Percentiles rank a stretch among this genome's conserved stretches.
phyloP scores from a whole-genome alignment of 2,113 vertebrate genomes.

The Calypte anna region DNA sequence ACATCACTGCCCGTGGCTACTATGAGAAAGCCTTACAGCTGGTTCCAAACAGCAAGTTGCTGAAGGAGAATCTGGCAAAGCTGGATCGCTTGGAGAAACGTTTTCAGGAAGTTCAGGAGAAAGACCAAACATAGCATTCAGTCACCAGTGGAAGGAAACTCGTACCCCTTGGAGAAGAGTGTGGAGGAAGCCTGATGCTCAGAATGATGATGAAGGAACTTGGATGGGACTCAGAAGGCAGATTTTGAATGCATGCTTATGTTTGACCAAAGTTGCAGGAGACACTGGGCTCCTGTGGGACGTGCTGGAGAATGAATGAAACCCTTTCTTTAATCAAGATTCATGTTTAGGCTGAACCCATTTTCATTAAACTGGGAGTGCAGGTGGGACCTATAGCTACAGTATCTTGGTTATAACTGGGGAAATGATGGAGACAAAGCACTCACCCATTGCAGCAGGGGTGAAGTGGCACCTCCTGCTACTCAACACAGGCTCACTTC shows the following conservation, averaged over 20 bases:
- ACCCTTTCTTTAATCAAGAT: constrained; percentile 24
- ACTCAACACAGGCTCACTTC: background rate
- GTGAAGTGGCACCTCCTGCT: background rate
- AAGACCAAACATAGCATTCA: constrained; percentile 60
- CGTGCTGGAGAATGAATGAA: constrained; percentile 12
- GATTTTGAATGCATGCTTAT: background rate
- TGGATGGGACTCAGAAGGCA: background rate
- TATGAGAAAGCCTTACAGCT: constrained; percentile 90
- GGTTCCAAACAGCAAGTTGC: constrained; percentile 89
- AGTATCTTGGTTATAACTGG: background rate
- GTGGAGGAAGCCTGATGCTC: background rate
- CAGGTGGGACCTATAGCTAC: background rate
- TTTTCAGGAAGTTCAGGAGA: constrained; percentile 75
- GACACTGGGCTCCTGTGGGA: background rate
- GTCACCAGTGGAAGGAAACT: background rate
- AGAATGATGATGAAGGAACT: background rate
- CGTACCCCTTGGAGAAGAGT: background rate
- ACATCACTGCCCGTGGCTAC: constrained; percentile 87
- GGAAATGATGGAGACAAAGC: background rate
- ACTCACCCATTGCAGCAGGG: background rate
- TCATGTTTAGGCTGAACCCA: constrained; percentile 13
- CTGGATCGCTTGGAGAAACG: constrained; percentile 91
- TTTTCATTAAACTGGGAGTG: background rate
- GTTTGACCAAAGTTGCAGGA: background rate
- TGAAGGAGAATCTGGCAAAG: constrained; percentile 95